phyloP scores from a whole-genome alignment of 2,888 invertebrate genomes.

The Drosophila subsilvestris region DNA sequence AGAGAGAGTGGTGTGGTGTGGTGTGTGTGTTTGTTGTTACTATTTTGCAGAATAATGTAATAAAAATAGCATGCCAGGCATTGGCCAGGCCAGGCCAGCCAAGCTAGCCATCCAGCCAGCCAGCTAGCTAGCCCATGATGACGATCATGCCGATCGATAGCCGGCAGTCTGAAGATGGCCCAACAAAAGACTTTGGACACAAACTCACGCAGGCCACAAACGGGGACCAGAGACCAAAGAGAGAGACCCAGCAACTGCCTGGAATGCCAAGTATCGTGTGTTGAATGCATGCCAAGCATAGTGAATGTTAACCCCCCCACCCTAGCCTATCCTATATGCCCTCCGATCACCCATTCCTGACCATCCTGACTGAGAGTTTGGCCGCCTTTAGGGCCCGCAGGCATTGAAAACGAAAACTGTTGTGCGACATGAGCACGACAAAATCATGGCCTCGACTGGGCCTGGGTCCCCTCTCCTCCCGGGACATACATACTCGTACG shows the following conservation, averaged over 20 bases:
- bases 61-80: conserved; percentile 76
- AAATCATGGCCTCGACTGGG: conserved; percentile 67
- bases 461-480: conserved; percentile 27
- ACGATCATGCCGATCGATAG: conserved; percentile 77
- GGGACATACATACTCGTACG: conserved; percentile 5
- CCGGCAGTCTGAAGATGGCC: conserved; percentile 56
- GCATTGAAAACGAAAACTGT: conserved; percentile 78
- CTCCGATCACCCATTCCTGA: background rate
- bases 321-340: conserved; percentile 1
- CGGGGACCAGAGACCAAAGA: conserved; percentile 29
- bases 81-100: conserved; percentile 58
- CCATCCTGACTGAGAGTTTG: conserved; percentile 42
- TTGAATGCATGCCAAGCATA: conserved; percentile 79
- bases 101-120: conserved; percentile 5
- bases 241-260: conserved; percentile 58
- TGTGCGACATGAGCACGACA: conserved; percentile 76
- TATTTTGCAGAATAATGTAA: conserved; percentile 79
- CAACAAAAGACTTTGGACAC: conserved; percentile 79
- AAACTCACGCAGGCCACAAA: conserved; percentile 72
- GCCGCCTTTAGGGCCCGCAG: conserved; percentile 69
- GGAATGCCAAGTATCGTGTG: conserved; percentile 80
- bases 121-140: conserved; percentile 47
- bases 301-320: conserved; percentile 44
- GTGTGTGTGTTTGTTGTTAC: conserved; percentile 70
- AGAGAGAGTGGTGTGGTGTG: background rate